Conservation (phyloP, 2,888 invertebrate species). For the Tuta absoluta region DNA sequence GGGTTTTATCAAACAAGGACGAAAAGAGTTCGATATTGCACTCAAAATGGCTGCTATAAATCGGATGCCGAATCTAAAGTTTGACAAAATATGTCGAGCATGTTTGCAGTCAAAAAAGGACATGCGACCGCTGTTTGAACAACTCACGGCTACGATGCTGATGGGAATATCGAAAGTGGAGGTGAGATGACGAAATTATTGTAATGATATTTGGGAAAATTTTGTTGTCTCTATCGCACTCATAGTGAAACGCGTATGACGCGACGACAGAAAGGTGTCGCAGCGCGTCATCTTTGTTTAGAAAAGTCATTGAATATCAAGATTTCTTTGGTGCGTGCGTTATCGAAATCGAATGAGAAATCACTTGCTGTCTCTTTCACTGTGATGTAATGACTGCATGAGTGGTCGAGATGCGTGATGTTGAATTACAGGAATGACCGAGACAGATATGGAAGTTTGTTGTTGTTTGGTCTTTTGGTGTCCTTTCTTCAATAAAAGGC, state of each 20-base stretch:
- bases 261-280: constrained; percentile 55
- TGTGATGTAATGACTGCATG: constrained; percentile 39
- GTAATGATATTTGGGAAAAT: constrained; percentile 65
- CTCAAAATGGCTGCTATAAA: constrained; percentile 74
- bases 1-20: constrained; percentile 58
- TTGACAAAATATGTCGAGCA: constrained; percentile 84
- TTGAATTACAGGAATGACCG: constrained; percentile 41
- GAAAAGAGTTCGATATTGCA: constrained; percentile 59
- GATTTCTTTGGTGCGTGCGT: constrained; percentile 57
- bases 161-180: constrained; percentile 83
- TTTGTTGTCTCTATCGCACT: constrained; percentile 71
- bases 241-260: constrained; percentile 39
- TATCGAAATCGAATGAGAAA: constrained; percentile 69
- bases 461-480: background rate
- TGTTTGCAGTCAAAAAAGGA: constrained; percentile 84
- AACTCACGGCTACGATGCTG: constrained; percentile 84
- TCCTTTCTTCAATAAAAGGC: constrained; percentile 26
- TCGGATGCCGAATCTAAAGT: constrained; percentile 62
- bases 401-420: constrained; percentile 45
- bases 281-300: constrained; percentile 77
- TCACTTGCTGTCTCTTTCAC: constrained; percentile 66
- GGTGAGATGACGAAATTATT: constrained; percentile 71
- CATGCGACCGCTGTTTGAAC: constrained; percentile 84
- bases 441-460: constrained; percentile 40
- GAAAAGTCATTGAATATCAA: constrained; percentile 63